Conservation (phyloP, 2,797 vertebrate genomes). For the Rhinella marina region DNA sequence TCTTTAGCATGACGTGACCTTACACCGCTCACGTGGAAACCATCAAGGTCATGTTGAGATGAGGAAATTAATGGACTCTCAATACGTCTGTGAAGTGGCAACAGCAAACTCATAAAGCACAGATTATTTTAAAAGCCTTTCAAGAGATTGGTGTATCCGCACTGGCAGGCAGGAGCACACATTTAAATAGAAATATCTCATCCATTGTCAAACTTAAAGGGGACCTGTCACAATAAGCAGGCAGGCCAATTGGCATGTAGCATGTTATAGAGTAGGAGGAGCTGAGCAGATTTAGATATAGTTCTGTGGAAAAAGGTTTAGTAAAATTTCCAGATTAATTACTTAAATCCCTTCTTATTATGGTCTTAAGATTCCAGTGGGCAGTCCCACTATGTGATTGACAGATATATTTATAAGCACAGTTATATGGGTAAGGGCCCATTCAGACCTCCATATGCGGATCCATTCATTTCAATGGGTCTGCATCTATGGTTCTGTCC, state of each 20-base stretch:
- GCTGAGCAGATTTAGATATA: not conserved
- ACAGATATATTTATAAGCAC: not conserved
- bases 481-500: too few relatives aligned
- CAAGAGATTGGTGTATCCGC: not conserved
- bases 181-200: not conserved
- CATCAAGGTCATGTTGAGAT: slow-evolving; percentile 12
- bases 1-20: slow-evolving; percentile 3
- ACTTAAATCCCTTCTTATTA: not conserved
- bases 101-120: slow-evolving; percentile 24
- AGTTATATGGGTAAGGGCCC: too few relatives aligned
- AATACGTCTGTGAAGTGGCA: slow-evolving; percentile 17
- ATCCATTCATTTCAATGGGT: too few relatives aligned
- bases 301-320: not conserved
- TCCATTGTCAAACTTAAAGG: not conserved
- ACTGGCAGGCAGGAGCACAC: not conserved
- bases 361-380: not conserved
- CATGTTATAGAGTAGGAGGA: not conserved
- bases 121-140: slow-evolving; percentile 28
- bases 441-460: too few relatives aligned
- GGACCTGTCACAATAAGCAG: not conserved
- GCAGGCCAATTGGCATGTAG: not conserved
- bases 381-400: not conserved
- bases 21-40: not conserved
- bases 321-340: not conserved
- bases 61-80: slow-evolving; percentile 24